Evolutionary conservation across 2,888 invertebrate species (phyloP).

Genomic region (Parascotia fuliginaria): DNA sequence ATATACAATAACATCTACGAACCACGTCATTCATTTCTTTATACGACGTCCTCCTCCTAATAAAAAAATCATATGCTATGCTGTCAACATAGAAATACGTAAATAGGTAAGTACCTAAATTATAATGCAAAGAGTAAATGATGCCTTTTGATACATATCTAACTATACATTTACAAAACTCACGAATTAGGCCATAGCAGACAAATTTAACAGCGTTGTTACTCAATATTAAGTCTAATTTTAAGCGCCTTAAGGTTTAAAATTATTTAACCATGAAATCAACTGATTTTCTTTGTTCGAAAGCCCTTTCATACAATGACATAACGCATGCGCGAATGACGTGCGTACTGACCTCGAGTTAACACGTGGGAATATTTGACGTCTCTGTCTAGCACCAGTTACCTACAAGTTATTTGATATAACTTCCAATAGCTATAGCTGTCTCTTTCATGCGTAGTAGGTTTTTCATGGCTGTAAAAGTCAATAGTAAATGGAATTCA

Average conservation of each 20-base stretch:
- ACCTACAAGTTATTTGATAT: conserved; percentile 22
- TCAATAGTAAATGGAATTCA: no score
- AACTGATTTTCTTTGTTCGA: conserved; percentile 55
- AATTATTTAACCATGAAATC: conserved; percentile 12
- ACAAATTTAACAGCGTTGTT: conserved; percentile 7
- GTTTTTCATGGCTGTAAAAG: neutral
- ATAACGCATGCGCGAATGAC: conserved; percentile 53
- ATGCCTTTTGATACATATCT: conserved; percentile 14
- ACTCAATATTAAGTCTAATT: conserved; percentile 14
- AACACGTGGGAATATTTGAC: conserved; percentile 33
- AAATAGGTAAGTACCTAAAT: neutral
- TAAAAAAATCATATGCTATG: no score
- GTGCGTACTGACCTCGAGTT: conserved; percentile 56
- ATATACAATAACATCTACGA: no score
- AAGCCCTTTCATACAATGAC: conserved; percentile 57
- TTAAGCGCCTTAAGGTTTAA: conserved; percentile 14
- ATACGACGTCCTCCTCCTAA: no score
- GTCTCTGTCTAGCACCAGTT: conserved; percentile 41
- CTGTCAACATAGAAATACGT: no score
- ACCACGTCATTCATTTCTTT: no score
- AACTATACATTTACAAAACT: conserved; percentile 21
- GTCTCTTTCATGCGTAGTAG: conserved; percentile 35
- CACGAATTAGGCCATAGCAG: conserved; percentile 36
- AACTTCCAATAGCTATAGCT: conserved; percentile 10
- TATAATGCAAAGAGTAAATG: conserved; percentile 7